A percentile compares a stretch with the other conserved stretches of the same genome.
phyloP scores from a whole-genome alignment of 1,140 invertebrate genomes.

The Sinonovacula constricta region DNA sequence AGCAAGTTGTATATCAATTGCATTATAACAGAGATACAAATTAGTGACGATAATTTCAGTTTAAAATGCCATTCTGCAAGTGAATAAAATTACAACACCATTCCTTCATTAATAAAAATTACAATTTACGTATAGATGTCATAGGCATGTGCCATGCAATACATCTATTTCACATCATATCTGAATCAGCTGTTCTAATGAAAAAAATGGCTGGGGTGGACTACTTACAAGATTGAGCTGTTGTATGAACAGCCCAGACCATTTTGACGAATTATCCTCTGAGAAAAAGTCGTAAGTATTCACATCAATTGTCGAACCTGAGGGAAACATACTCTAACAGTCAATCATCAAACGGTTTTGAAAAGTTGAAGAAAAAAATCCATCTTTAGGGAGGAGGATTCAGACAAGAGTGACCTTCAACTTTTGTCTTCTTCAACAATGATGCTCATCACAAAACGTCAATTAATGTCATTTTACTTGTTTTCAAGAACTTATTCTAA shows the following conservation, averaged over 20 bases:
- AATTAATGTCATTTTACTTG: background rate
- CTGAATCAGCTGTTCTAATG: too few species aligned
- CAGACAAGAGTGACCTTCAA: conserved; percentile 51
- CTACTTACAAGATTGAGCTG: conserved; percentile 79
- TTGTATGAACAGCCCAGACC: conserved; percentile 91
- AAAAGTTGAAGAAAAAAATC: conserved; percentile 32
- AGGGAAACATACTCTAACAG: conserved; percentile 69
- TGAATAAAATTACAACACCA: too few species aligned
- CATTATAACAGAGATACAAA: too few species aligned
- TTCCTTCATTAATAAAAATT: too few species aligned
- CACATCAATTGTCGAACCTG: conserved; percentile 55
- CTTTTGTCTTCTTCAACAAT: conserved; percentile 24
- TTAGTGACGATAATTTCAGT: too few species aligned
- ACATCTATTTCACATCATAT: too few species aligned
- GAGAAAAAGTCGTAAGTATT: conserved; percentile 89
- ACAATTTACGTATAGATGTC: too few species aligned
- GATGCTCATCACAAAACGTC: background rate
- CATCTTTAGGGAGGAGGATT: conserved; percentile 46
- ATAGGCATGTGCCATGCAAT: too few species aligned
- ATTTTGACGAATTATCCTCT: conserved; percentile 91
- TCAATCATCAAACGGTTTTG: background rate
- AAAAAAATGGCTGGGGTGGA: too few species aligned
- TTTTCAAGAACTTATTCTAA: background rate
- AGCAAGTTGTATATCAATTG: too few species aligned
- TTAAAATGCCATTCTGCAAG: too few species aligned